Evolutionary conservation across 2,888 invertebrate genomes (phyloP).

Genomic region (Eilema depressum): DNA sequence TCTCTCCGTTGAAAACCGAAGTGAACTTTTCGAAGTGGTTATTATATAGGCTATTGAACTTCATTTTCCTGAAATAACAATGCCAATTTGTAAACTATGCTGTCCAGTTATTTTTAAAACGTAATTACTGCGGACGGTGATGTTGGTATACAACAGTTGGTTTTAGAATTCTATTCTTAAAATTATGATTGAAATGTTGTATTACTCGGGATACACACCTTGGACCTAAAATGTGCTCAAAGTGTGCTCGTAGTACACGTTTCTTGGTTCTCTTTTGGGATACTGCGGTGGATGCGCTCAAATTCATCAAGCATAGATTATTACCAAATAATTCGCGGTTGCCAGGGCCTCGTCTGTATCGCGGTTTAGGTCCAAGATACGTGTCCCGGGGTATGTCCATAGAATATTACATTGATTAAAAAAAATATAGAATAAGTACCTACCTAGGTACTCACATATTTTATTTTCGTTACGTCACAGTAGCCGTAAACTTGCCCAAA

Average conservation of each 20-base stretch:
- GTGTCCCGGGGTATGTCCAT: no score
- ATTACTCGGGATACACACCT: neutral
- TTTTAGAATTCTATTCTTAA: slow-evolving; percentile 12
- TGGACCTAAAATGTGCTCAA: no score
- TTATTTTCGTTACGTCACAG: neutral
- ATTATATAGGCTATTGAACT: slow-evolving; percentile 54
- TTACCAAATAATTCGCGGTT: no score
- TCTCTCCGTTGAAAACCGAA: slow-evolving; percentile 28
- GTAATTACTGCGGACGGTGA: slow-evolving; percentile 2
- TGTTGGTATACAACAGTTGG: slow-evolving; percentile 15
- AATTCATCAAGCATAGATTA: no score
- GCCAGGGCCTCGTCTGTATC: no score
- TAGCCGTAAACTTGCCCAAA: neutral
- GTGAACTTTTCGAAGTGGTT: slow-evolving; percentile 23
- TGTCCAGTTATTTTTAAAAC: slow-evolving; percentile 11
- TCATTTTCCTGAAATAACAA: slow-evolving; percentile 29
- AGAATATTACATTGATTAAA: neutral
- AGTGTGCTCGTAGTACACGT: no score
- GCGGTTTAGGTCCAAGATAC: no score
- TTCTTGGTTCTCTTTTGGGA: no score
- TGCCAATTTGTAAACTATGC: slow-evolving; percentile 15
- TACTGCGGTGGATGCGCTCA: no score
- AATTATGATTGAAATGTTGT: slow-evolving; percentile 7
- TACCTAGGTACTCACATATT: neutral
- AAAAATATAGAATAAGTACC: neutral